Evolutionary conservation across 2,888 invertebrate species (phyloP), one percentile per base, ranked within the genome.

Genomic region (Synergus itoensis): DNA sequence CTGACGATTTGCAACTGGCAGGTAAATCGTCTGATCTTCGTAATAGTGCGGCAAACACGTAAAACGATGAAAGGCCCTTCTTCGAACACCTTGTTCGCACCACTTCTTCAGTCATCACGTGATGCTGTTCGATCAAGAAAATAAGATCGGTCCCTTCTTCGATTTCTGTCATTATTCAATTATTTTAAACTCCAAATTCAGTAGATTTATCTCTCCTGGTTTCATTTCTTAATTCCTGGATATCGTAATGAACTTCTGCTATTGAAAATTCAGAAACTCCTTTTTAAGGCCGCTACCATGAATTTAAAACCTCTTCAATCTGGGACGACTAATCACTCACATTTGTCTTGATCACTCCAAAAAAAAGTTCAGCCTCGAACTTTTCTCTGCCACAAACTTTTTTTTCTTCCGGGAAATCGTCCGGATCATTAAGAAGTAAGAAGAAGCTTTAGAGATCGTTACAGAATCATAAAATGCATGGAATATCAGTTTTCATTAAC

Each of bases 401-500:
- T 65, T 43, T 45, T 41, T 67, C 21, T 41, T 67, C 21, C 18
- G 28, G 21, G 28, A 62, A 67, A 67, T 67, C 21, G 21, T 67
- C 45, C 16, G 28, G 14, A 28, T 21, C 67, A 45, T 67, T 67
- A 45, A 45, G 45, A 67, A 67, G 67, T 43, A 45, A 43, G 16
- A 14, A 16, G 21, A 21, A 67, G 21, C 21, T 11, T 67, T 45
- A 41, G 45, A 45, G 43, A 67, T 67, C 67, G 45, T 67, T 67
- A 67, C 18, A n/a, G 21, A 67, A 67, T 67, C 43, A 16, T 67
- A 67, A 67, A 67, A 16, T 8, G 45, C 41, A 41, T 67, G 41
- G 41, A 65, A 65, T 65, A 65, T 65, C 65, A 65, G 65, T 65
- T 65, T 65, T 67, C 67, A 67, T 67, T 67, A 67, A 67, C 21